Percentiles rank a stretch among this genome's conserved stretches.
phyloP scores from a whole-genome alignment of 1,140 invertebrate species.

The Sminthurinus signatus region DNA sequence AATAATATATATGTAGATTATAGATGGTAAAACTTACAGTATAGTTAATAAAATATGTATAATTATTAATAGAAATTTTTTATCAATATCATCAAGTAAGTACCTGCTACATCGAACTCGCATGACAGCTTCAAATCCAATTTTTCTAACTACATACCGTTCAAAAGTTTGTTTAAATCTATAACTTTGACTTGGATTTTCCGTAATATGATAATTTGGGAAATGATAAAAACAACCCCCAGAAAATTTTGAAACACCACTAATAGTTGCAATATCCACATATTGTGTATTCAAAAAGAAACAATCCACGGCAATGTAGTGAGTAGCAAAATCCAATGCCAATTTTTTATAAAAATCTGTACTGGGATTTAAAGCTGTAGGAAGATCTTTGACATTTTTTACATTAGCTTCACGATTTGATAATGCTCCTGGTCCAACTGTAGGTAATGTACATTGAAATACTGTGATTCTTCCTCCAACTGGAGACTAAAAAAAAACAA shows the following conservation, averaged over 20 bases:
- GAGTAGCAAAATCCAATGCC: slow-evolving; percentile 90
- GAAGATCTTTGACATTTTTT: slow-evolving; percentile 42
- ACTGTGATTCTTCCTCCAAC: slow-evolving; percentile 92
- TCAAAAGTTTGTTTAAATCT: slow-evolving; percentile 71
- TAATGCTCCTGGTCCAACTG: slow-evolving; percentile 79
- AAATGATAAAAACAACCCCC: slow-evolving; percentile 91
- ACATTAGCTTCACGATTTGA: slow-evolving; percentile 63
- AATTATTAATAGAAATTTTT: too few species aligned
- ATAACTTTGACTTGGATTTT: slow-evolving; percentile 62
- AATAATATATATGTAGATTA: too few species aligned
- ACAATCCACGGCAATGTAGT: slow-evolving; percentile 93
- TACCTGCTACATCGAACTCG: slow-evolving; percentile 86
- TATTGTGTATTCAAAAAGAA: slow-evolving; percentile 92
- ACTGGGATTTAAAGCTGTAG: slow-evolving; percentile 69
- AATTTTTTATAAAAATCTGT: slow-evolving; percentile 98
- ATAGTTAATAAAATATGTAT: too few species aligned
- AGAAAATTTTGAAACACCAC: slow-evolving; percentile 90
- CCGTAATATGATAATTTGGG: slow-evolving; percentile 70
- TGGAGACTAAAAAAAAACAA: slow-evolving; percentile 55
- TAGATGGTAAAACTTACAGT: too few species aligned
- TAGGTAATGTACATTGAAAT: slow-evolving; percentile 86
- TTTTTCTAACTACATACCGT: slow-evolving; percentile 90
- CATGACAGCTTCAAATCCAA: slow-evolving; percentile 99
- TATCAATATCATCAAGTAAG: too few species aligned
- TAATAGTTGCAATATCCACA: slow-evolving; percentile 86